Percentiles rank a stretch among this genome's conserved stretches.
Conservation (phyloP, 2,888 invertebrate genomes). For the Spilosoma lubricipeda region DNA sequence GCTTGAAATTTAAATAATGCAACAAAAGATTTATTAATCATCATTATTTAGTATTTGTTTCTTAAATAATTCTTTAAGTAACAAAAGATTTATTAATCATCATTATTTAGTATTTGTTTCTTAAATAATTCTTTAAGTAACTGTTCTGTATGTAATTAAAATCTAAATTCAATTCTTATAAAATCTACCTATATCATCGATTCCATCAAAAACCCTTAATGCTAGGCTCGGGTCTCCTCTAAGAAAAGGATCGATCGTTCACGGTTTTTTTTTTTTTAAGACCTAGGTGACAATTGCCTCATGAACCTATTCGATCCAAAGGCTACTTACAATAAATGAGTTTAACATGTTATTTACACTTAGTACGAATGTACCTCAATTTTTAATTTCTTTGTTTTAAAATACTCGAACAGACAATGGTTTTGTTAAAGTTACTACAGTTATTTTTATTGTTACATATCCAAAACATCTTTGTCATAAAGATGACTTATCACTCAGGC, state of each 20-base stretch:
- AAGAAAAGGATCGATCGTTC: neutral
- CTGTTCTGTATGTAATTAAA: too few species aligned
- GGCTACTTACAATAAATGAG: neutral
- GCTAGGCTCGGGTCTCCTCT: too few species aligned
- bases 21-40: too few species aligned
- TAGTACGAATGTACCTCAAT: slow-evolving; percentile 13
- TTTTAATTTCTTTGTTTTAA: slow-evolving; percentile 36
- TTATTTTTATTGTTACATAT: slow-evolving; percentile 27
- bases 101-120: too few species aligned
- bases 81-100: too few species aligned
- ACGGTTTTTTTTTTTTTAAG: neutral
- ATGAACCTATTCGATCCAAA: neutral
- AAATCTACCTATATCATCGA: neutral
- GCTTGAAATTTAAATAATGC: too few species aligned
- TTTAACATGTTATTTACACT: neutral
- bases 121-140: too few species aligned
- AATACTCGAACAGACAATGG: slow-evolving; percentile 32
- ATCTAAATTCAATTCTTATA: neutral
- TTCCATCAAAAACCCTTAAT: neutral
- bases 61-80: too few species aligned
- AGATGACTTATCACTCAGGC: slow-evolving; percentile 22
- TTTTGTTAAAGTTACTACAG: slow-evolving; percentile 35
- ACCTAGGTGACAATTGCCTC: neutral
- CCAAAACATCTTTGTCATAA: slow-evolving; percentile 37
- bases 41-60: too few species aligned